phyloP scores from a whole-genome alignment of 2,888 invertebrate species.

The Sthenelais limicola region DNA sequence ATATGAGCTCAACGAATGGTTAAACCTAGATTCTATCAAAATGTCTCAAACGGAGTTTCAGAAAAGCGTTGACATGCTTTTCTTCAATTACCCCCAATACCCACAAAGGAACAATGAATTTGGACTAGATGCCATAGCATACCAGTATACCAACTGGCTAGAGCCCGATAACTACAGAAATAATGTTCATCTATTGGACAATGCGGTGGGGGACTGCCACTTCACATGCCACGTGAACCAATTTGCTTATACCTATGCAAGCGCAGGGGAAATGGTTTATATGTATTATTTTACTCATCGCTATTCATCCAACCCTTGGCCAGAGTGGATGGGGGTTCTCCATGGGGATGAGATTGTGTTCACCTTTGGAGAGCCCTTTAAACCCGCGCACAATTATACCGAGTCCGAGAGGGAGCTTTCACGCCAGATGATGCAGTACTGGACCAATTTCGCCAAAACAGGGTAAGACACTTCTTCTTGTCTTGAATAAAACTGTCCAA shows the following conservation, averaged over 20 bases:
- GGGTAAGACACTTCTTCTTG: slow-evolving; percentile 83
- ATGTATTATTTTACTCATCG: slow-evolving; percentile 91
- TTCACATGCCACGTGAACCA: slow-evolving; percentile 96
- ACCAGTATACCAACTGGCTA: slow-evolving; percentile 93
- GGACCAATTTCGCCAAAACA: slow-evolving; percentile 95
- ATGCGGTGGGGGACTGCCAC: slow-evolving; percentile 94
- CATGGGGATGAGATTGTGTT: slow-evolving; percentile 96
- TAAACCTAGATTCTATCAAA: slow-evolving; percentile 65
- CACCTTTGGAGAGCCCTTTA: slow-evolving; percentile 94
- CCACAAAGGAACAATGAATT: slow-evolving; percentile 79
- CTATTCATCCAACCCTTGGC: slow-evolving; percentile 88
- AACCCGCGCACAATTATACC: slow-evolving; percentile 87
- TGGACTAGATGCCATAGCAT: slow-evolving; percentile 85
- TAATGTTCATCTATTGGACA: slow-evolving; percentile 89
- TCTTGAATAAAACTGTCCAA: neutral
- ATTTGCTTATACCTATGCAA: slow-evolving; percentile 90
- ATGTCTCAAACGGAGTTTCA: slow-evolving; percentile 86
- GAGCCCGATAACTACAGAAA: slow-evolving; percentile 87
- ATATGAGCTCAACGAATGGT: slow-evolving; percentile 79
- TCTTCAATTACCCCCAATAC: slow-evolving; percentile 78
- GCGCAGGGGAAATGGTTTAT: slow-evolving; percentile 88
- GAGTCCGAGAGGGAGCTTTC: slow-evolving; percentile 88
- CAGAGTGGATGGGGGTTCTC: slow-evolving; percentile 95
- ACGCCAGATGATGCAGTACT: slow-evolving; percentile 91
- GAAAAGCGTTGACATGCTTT: slow-evolving; percentile 84